Base-by-base conservation (phyloP, 2,113 vertebrate genomes). In the Panthera tigris region DNA sequence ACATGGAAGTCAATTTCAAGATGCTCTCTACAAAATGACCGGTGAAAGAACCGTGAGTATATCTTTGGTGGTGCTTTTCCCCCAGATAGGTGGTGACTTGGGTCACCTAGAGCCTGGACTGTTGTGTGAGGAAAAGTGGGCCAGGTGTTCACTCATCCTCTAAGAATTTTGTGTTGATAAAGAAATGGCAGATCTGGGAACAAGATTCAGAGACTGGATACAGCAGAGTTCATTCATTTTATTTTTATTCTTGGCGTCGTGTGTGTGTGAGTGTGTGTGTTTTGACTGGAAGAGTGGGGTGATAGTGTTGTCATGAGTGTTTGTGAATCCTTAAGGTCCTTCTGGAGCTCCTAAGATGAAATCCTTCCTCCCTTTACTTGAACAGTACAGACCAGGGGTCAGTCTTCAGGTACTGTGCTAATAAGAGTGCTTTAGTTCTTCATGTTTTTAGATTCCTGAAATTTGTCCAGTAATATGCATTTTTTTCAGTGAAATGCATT, bases 31-130 rank as follows among this genome's bases (percentile, higher is more conserved):
- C 66, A 98, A 99, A 98, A 99, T 99, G 98, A 99, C 99, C 0
- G 99, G 99, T 23, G 99, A 98, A 90, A 99, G 99, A 97, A 99
- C 99, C 5, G 99, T 99, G 98, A 99, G 99, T 98, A 19, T 48
- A 11, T 57, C 14, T 39, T 94, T 6, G 21, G 3, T 23, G 29
- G n/a, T 27, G 14, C 14, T 57, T 11, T 36, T 27, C 10, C 8
- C 13, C 16, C 1, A 11, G 23, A 25, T 25, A 31, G 48, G 5
- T 27, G 31, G 73, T 8, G 55, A 61, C 27, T 7, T 21, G 9
- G 63, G 6, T 81, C 48, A 48, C 27, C 41, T 27, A 4, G 4
- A 27, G 16, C 12, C 14, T 73, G 68, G 74, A 65, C 14, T 52
- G 80, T 68, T 0, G 0, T 15, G 27, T 33, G 33, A 92, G 68